A percentile compares a stretch with the other conserved stretches of the same genome.
phyloP scores from a whole-genome alignment of 2,888 invertebrate genomes.

The Drosophila mayaguana region DNA sequence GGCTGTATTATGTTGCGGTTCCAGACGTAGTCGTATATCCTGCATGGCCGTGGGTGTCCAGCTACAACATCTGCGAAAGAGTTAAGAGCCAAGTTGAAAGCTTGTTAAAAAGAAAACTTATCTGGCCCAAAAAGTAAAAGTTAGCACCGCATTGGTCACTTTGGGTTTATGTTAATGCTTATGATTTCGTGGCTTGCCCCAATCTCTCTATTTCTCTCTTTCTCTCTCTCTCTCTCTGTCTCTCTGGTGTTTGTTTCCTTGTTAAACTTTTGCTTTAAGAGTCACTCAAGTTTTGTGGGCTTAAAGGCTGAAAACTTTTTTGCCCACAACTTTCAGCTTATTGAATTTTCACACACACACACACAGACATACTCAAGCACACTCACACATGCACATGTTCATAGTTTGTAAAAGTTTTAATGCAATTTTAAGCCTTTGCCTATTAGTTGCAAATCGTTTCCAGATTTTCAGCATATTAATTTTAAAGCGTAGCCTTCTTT shows the following conservation, averaged over 20 bases:
- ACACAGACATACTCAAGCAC: not conserved
- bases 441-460: conserved; percentile 76
- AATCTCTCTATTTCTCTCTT: not conserved
- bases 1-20: conserved; percentile 76
- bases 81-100: conserved; percentile 17
- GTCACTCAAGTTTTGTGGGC: conserved; percentile 27
- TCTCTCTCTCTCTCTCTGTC: not conserved
- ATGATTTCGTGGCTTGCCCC: conserved; percentile 56
- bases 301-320: conserved; percentile 59
- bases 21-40: conserved; percentile 84
- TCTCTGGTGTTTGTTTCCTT: conserved; percentile 17
- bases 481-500: conserved; percentile 42
- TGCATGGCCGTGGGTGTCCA: conserved; percentile 78
- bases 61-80: conserved; percentile 59
- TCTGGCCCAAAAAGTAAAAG: conserved; percentile 21
- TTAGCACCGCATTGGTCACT: conserved; percentile 51
- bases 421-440: conserved; percentile 75
- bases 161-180: conserved; percentile 60
- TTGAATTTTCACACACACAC: conserved; percentile 56
- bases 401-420: conserved; percentile 68
- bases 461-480: conserved; percentile 75
- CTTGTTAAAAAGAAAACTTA: conserved; percentile 52
- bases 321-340: conserved; percentile 65
- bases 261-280: conserved; percentile 56
- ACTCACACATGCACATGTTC: conserved; percentile 6